These are phyloP conservation scores for Styela clava DNA, from an alignment of 23 tunicate genomes.

Conservation along the genomic window DNA sequence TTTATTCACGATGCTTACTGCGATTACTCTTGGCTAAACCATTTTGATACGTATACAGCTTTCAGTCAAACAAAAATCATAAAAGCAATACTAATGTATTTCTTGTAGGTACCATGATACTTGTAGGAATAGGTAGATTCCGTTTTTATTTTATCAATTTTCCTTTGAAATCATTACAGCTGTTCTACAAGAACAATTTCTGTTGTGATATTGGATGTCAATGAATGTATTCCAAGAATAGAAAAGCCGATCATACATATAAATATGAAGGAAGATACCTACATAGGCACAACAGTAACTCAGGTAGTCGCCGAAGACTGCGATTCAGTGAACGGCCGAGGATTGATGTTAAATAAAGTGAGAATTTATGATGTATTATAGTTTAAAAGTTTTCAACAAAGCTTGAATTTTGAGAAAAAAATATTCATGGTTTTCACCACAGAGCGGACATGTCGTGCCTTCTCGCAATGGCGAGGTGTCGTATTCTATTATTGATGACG, in stretches of 20 bases:
- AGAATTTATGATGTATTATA: background rate
- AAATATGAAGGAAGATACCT: constrained; percentile 41
- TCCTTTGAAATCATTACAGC: no score
- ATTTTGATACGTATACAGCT: no score
- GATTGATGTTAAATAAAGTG: constrained; percentile 40
- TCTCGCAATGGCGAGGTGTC: constrained; percentile 63
- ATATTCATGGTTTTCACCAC: no score
- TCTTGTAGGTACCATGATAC: no score
- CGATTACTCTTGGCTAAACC: no score
- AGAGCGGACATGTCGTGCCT: constrained; percentile 30
- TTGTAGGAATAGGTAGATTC: no score
- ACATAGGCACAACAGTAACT: constrained; percentile 41
- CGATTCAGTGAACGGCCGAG: constrained; percentile 41
- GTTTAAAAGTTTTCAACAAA: no score
- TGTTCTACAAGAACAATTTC: constrained; percentile 5
- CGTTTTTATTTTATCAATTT: no score
- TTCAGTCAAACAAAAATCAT: no score
- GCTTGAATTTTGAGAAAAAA: no score
- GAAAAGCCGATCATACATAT: constrained; percentile 28
- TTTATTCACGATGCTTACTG: no score
- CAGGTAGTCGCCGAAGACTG: constrained; percentile 41
- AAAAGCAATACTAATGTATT: no score
- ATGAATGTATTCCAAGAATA: constrained; percentile 52
- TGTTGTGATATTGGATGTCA: constrained; percentile 53
- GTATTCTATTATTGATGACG: constrained; percentile 25